Evolutionary conservation across 2,113 vertebrate genomes (phyloP), one percentile per base, ranked within the genome.

Genomic region (Anseranas semipalmata): DNA sequence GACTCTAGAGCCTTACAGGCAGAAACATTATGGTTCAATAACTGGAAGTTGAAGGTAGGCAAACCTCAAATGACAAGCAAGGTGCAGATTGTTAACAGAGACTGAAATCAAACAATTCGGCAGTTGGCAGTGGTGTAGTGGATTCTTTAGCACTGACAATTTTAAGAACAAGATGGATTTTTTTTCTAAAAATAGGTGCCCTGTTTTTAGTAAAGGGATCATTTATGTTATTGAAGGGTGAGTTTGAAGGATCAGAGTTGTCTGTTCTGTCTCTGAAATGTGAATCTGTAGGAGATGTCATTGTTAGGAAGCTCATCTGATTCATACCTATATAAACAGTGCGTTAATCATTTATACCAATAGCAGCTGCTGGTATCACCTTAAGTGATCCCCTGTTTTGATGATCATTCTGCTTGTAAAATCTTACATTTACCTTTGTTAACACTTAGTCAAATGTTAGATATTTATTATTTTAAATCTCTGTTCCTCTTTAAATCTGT

Each of bases 11-110:
- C 63, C 50, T 85, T 91, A 58, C 71, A 83, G 89, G 37, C 78
- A 94, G 87, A 92, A 95, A 70, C 93, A 79, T 87, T 93, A 82
- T 73, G 45, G 93, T 87, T 96, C 78, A 85, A 59, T 94, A 96
- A 83, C 67, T 83, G 73, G 68, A 86, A 70, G 50, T 20, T 90
- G 91, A 91, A 95, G 70, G 50, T n/a, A 52, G 45, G 50, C 78
- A 93, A 91, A 85, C 58, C 50, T 91, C 87, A 83, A 88, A 91
- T 83, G 45, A 85, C 67, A 80, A 85, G 59, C 32, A 87, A 90
- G 37, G 81, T 85, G 66, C 74, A 66, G 75, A 33, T 87, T 87
- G 91, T 87, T 85, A 94, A 50, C 77, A 89, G 85, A 62, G 92
- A 45, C 41, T 73, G 71, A 83, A 96, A 65, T 91, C 75, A 66